Base-by-base conservation (phyloP, 2,113 vertebrate genomes). In the Eclectus roratus region DNA sequence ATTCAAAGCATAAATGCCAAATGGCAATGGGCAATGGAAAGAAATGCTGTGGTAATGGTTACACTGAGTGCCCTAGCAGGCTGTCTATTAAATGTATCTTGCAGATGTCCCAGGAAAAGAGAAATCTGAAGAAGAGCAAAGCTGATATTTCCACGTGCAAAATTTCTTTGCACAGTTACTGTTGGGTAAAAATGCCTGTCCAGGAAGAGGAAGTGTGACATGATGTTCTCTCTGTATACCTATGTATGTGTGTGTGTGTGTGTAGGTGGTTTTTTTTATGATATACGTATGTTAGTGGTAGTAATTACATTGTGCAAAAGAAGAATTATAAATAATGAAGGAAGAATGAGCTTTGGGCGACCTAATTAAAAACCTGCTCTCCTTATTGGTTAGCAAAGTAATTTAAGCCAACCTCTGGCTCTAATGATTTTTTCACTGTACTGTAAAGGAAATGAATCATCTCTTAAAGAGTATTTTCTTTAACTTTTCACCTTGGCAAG, bases 301-400 rank as follows among this genome's bases (percentile, higher is more conserved):
- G 85, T 91, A 97, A 97, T 95, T 95, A 78, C 71, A 88, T 61
- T 72, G 85, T 91, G 71, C 60, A 73, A 94, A 96, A 88, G 94
- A 97, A 96, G 89, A 89, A 88, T 83, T 94, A 89, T 97, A 97
- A 98, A 96, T 88, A 97, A 96, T 86, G 46, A 91, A 97, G 78
- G 93, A 93, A 94, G 91, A 97, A 96, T 90, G 89, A 97, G 96
- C 95, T 97, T 93, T 95, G 92, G 96, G 93, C 9, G 1, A 94
- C 68, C 96, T 97, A 96, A 97, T 98, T 98, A 97, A 98, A 97
- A 97, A 88, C 81, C 71, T 63, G 16, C 46, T 94, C 80, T 95
- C 64, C 90, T 86, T 94, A 86, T 95, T 91, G 86, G 82, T 95
- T 94, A 92, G 89, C 86, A 92, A 96, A 88, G 93, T 92, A 95